Base-by-base conservation (phyloP, 2,113 vertebrate species). In the Serilophus lunatus region DNA sequence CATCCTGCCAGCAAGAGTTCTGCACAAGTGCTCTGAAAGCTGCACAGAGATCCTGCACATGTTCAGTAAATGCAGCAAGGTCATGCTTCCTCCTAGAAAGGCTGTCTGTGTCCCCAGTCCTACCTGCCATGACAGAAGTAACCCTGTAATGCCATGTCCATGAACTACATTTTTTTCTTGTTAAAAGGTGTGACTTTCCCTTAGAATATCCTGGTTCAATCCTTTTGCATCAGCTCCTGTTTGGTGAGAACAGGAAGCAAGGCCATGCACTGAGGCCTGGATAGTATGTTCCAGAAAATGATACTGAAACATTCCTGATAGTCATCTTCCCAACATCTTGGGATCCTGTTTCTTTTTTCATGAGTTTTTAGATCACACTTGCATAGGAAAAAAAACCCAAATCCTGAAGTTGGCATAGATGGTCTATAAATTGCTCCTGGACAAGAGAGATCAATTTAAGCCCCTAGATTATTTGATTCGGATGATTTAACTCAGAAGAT, bases 101-200 rank as follows among this genome's bases (percentile, higher is more conserved):
- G 29, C 53, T 59, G 8, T 31, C 1, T 0, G 5, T 7, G 13
- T n/a, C 38, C 78, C 44, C 24, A 20, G 15, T 36, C 68, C 49
- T 9, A 47, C 47, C 49, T 77, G 57, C 36, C 45, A 45, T 3
- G 12, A 59, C 29, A 86, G 71, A 91, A 95, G 76, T 31, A 91
- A 92, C 51, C 29, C 35, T 12, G 0, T 33, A 63, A 80, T 29
- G 23, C 18, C 0, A 0, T 11, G 12, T 42, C 9, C 7, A 9
- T 7, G 3, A 54, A 38, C 7, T 15, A 23, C 11, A 2, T 25
- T 24, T 40, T 10, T 33, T 88, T 75, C 16, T 65, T 87, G 86
- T 63, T 66, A 71, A 88, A 82, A 83, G 38, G 22, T 70, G 24
- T 16, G 38, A 78, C 35, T 45, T 81, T 77, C 65, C 3, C 0